Evolutionary conservation across 2,113 vertebrate genomes (phyloP).

Genomic region (Tragelaphus buxtoni): DNA sequence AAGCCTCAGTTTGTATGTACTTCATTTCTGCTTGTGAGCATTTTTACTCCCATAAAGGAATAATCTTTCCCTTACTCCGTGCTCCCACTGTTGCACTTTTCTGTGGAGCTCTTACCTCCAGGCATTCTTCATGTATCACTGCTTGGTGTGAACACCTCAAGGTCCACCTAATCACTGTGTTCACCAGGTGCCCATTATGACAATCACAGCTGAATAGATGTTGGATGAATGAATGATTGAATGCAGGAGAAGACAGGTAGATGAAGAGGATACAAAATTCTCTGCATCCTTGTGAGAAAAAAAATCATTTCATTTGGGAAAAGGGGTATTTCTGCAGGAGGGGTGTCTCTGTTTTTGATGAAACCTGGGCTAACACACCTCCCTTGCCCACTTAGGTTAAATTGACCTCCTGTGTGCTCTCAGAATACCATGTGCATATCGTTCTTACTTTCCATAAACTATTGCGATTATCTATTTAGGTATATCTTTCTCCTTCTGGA

Average conservation of each 20-base stretch:
- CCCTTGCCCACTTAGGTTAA: background rate
- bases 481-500: background rate
- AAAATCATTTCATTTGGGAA: background rate
- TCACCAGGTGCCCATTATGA: background rate
- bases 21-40: background rate
- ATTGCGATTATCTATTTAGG: background rate
- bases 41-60: background rate
- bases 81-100: background rate
- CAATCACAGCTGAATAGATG: background rate
- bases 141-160: background rate
- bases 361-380: background rate
- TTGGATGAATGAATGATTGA: background rate
- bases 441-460: background rate
- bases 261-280: background rate
- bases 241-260: background rate
- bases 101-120: background rate
- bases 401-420: background rate
- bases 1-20: background rate
- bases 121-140: background rate
- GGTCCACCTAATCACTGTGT: background rate
- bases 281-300: background rate
- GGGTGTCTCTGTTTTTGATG: background rate
- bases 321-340: background rate
- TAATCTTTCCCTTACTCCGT: background rate
- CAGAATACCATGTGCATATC: rapidly evolving